Base-by-base conservation (phyloP, 2,113 vertebrate genomes). In the Nerophis ophidion region DNA sequence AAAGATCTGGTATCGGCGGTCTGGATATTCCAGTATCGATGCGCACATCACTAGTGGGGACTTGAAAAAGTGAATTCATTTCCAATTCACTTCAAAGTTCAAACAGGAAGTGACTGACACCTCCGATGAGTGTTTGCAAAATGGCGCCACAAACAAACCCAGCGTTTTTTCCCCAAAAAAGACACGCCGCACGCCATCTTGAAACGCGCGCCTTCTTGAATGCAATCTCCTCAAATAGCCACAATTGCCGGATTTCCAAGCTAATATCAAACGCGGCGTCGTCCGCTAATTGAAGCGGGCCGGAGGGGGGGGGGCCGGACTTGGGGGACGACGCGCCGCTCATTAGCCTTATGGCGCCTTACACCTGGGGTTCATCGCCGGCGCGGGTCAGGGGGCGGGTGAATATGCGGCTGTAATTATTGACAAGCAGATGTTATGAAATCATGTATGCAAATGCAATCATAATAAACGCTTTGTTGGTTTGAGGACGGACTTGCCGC, bases 11-110 rank as follows among this genome's bases (percentile, higher is more conserved):
- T 26, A 26, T 26, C 26, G 26, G 26, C 26, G 26, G 26, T 26
- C 26, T 26, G 26, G 26, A 26, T 26, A 26, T 1, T 26, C 26
- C 26, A 26, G 26, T 26, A 26, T 26, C 26, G 1, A 26, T 26
- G 3, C 26, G 26, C 26, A 26, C 26, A 26, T 26, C 26, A 26
- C 26, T 26, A 26, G 26, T 26, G 26, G 26, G 26, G 93, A 91
- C 92, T 93, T 94, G 90, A 91, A 90, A 92, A 95, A 97, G 92
- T 94, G 94, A 96, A 97, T 97, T 98, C 94, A 94, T 95, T 96
- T 94, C 93, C 93, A 95, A 95, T 98, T 94, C 16, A 16, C 49
- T 9, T 33, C 49, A 11, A 2, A 26, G 49, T 51, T 17, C 7
- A 50, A 16, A 50, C 16, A 16, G 14, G 6, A 40, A 40, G 7